phyloP scores from a whole-genome alignment of 2,888 invertebrate species.

The Ypsolopha sequella region DNA sequence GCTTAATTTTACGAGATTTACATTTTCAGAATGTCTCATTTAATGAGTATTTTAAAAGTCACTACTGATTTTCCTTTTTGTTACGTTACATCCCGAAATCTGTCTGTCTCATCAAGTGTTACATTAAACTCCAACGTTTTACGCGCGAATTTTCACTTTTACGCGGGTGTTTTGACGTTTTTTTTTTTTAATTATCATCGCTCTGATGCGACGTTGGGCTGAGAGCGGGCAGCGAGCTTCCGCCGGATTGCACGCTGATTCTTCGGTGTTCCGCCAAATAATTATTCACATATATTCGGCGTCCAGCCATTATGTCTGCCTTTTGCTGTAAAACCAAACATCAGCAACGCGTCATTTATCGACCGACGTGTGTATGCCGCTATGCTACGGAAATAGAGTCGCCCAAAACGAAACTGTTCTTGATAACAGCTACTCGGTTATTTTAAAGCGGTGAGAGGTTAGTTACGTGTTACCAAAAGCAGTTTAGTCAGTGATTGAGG shows the following conservation, averaged over 20 bases:
- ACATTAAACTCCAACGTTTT: neutral
- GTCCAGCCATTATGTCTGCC: conserved; percentile 71
- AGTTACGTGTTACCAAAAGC: conserved; percentile 27
- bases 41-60: neutral
- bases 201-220: conserved; percentile 67
- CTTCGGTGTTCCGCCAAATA: conserved; percentile 71
- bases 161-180: neutral
- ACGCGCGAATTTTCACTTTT: neutral
- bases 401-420: neutral
- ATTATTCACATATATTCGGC: conserved; percentile 72
- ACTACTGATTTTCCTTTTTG: neutral
- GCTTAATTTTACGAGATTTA: conserved; percentile 17
- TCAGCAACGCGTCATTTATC: conserved; percentile 48
- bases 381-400: conserved; percentile 14
- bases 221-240: conserved; percentile 63
- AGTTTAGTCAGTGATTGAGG: conserved; percentile 49
- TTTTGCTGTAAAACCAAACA: conserved; percentile 68
- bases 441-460: neutral
- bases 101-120: neutral
- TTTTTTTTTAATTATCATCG: conserved; percentile 46
- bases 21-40: conserved; percentile 5
- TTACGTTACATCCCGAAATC: no score
- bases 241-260: conserved; percentile 70
- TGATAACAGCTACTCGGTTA: neutral
- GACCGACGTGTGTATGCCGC: conserved; percentile 7